These are phyloP conservation scores for Oenanthe oenanthe DNA, from an alignment of 2,113 vertebrate species.

Conservation along the genomic window DNA sequence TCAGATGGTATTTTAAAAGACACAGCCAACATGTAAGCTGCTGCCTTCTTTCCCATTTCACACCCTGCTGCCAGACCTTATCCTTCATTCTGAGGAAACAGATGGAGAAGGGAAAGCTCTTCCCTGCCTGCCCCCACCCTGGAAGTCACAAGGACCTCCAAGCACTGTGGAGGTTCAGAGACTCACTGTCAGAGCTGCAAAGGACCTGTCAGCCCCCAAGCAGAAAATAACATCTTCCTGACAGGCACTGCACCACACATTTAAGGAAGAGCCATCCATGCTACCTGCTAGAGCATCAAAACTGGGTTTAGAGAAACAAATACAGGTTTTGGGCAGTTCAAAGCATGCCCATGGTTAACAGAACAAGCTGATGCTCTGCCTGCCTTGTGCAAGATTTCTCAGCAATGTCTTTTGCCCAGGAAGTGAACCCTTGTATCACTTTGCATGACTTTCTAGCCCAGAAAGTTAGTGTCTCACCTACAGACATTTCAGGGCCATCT, in stretches of 20 bases:
- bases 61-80: neutral
- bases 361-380: neutral
- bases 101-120: neutral
- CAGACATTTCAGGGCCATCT: neutral
- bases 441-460: neutral
- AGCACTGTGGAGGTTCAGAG: neutral
- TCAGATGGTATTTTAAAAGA: conserved; percentile 49
- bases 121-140: neutral
- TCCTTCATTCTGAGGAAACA: neutral
- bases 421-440: neutral
- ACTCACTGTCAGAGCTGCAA: neutral
- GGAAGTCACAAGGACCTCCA: neutral
- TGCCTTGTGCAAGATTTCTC: neutral
- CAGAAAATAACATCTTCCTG: neutral
- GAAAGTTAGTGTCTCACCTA: neutral
- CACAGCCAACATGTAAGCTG: neutral
- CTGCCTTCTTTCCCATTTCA: conserved; percentile 4
- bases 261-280: neutral
- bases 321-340: neutral
- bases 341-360: neutral
- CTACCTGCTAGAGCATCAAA: neutral
- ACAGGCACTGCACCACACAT: neutral
- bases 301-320: neutral
- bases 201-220: neutral
- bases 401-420: neutral